phyloP scores from a whole-genome alignment of 2,888 invertebrate genomes.

The Drosophila putrida region DNA sequence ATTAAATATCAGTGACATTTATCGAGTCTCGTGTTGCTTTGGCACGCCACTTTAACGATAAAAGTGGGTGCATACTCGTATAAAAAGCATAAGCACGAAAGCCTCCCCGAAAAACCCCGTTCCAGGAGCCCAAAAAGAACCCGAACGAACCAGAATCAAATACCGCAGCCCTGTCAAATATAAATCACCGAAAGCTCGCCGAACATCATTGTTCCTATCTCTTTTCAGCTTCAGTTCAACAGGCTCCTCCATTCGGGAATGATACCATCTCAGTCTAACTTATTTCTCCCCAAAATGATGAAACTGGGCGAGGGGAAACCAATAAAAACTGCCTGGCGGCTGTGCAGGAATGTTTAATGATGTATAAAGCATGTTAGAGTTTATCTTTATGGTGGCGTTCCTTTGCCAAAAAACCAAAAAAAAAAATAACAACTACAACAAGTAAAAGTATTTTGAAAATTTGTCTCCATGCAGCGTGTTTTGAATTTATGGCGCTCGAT shows the following conservation, averaged over 20 bases:
- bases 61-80: conserved; percentile 56
- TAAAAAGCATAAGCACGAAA: conserved; percentile 25
- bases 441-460: conserved; percentile 73
- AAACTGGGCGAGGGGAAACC: conserved; percentile 28
- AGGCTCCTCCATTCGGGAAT: background rate
- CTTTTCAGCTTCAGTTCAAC: conserved; percentile 15
- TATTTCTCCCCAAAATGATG: background rate
- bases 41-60: conserved; percentile 76
- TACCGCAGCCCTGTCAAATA: conserved; percentile 73
- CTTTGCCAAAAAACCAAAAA: conserved; percentile 53
- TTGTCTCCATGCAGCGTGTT: conserved; percentile 70
- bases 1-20: conserved; percentile 81
- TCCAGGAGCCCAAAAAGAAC: conserved; percentile 10
- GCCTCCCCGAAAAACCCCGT: conserved; percentile 15
- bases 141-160: conserved; percentile 53
- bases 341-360: conserved; percentile 83
- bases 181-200: conserved; percentile 75
- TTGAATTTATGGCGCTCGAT: conserved; percentile 78
- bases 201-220: conserved; percentile 44
- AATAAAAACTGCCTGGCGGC: conserved; percentile 65
- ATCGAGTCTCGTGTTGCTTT: conserved; percentile 76
- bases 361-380: conserved; percentile 83
- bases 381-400: conserved; percentile 82
- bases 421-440: conserved; percentile 30
- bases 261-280: conserved; percentile 21